Percentiles rank a stretch among this genome's conserved stretches.
phyloP scores from a whole-genome alignment of 2,888 invertebrate species.

The Enoplolaimus lenunculus region DNA sequence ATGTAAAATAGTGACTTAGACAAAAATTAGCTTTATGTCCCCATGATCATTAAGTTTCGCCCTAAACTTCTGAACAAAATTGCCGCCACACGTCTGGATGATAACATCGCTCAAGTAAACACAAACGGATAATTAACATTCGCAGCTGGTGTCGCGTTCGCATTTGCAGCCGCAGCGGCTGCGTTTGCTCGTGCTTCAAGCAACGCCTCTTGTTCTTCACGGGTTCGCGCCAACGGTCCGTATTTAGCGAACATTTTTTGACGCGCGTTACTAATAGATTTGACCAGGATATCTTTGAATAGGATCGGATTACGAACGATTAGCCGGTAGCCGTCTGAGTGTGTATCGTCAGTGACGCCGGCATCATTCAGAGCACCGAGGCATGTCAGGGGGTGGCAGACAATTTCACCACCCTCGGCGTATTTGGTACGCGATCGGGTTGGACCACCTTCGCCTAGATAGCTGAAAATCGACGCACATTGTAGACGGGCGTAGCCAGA shows the following conservation, averaged over 20 bases:
- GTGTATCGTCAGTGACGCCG: not conserved
- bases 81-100: no score
- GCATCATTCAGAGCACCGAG: not conserved
- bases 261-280: not conserved
- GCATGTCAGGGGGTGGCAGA: not conserved
- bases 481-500: no score
- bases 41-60: no score
- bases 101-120: no score
- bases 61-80: no score
- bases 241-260: conserved; percentile 1
- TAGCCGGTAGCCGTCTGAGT: not conserved
- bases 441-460: not conserved
- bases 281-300: not conserved
- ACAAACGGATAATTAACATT: no score
- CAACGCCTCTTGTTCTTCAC: not conserved
- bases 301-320: conserved; percentile 2
- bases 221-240: not conserved
- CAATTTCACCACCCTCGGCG: conserved; percentile 2
- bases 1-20: no score
- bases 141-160: no score
- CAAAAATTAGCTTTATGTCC: no score
- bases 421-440: conserved; percentile 1
- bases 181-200: not conserved
- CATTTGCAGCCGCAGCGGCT: no score
- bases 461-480: not conserved